phyloP scores from a whole-genome alignment of 2,113 vertebrate genomes.

The Plotosus lineatus region DNA sequence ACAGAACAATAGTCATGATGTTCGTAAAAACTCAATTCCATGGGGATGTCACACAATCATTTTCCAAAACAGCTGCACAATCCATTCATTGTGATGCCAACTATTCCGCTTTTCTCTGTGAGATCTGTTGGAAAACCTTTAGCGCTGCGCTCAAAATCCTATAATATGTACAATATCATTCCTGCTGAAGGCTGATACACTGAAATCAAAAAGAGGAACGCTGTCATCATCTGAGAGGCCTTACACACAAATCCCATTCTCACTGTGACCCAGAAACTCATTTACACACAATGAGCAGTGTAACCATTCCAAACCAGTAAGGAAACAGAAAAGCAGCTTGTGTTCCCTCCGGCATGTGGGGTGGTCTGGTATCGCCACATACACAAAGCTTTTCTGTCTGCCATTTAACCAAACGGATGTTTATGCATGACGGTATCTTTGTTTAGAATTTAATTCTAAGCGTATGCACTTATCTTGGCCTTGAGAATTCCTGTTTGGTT shows the following conservation, averaged over 20 bases:
- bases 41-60: background rate
- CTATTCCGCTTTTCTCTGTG: background rate
- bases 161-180: background rate
- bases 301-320: background rate
- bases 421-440: background rate
- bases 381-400: background rate
- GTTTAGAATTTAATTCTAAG: background rate
- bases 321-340: background rate
- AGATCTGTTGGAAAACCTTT: background rate
- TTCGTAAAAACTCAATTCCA: background rate
- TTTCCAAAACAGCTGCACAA: slow-evolving; percentile 13
- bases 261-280: background rate
- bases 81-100: background rate
- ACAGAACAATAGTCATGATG: background rate
- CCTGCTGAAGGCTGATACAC: background rate
- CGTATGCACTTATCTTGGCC: background rate
- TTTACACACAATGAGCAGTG: background rate
- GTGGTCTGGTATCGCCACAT: background rate
- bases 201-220: background rate
- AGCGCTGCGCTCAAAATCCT: background rate
- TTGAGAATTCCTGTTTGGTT: background rate
- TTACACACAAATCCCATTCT: background rate
- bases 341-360: background rate
- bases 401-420: slow-evolving; percentile 11
- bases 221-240: background rate